Percentiles rank a stretch among this genome's conserved stretches.
phyloP scores from a whole-genome alignment of 2,888 invertebrate species.

The Azorinus chamasolen region DNA sequence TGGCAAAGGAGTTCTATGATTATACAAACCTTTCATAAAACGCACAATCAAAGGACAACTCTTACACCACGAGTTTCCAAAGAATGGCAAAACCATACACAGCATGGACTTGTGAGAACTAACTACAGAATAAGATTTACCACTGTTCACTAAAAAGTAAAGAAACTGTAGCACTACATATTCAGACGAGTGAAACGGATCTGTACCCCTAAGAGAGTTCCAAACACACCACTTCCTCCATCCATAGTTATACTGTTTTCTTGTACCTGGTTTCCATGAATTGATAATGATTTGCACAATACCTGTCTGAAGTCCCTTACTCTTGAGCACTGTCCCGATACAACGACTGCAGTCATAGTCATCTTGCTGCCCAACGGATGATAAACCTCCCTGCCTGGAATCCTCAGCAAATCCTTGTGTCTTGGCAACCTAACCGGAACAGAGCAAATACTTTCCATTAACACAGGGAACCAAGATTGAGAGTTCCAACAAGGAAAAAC shows the following conservation, averaged over 20 bases:
- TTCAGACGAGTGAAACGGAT: constrained; percentile 20
- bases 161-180: constrained; percentile 12
- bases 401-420: constrained; percentile 27
- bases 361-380: constrained; percentile 14
- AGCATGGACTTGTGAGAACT: constrained; percentile 33
- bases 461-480: too few species aligned
- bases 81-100: too few species aligned
- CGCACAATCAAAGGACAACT: constrained; percentile 6
- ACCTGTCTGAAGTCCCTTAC: constrained; percentile 10
- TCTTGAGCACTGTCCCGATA: constrained; percentile 34
- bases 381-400: constrained; percentile 6
- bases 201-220: constrained; percentile 11
- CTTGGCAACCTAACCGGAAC: constrained; percentile 31
- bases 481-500: constrained; percentile 5
- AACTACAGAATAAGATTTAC: constrained; percentile 23
- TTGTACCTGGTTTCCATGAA: constrained; percentile 9
- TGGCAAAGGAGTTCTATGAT: too few species aligned
- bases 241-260: constrained; percentile 18
- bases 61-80: constrained; percentile 11
- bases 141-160: constrained; percentile 15
- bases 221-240: constrained; percentile 30
- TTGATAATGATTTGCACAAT: constrained; percentile 6
- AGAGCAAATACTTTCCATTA: constrained; percentile 19
- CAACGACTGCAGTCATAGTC: constrained; percentile 16
- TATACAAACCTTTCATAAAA: constrained; percentile 25